Evolutionary conservation across 2,113 vertebrate species (phyloP).

Genomic region (Miniopterus natalensis): DNA sequence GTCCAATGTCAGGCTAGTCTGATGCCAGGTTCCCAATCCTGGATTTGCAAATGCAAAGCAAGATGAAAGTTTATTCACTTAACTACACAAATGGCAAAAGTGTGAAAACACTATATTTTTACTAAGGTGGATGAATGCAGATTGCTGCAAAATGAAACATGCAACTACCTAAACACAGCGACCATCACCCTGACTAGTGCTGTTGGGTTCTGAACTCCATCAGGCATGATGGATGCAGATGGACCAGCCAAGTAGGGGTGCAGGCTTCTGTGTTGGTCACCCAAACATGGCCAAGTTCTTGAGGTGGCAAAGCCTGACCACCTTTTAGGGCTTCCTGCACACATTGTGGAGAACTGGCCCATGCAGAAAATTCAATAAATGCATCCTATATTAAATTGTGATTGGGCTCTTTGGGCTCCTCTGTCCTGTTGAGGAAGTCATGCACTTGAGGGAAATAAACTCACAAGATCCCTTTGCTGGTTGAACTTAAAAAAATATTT

Average conservation of each 20-base stretch:
- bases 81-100: background rate
- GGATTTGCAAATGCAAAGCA: background rate
- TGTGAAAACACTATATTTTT: background rate
- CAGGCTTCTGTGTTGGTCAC: background rate
- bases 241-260: too few species aligned
- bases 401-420: background rate
- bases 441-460: constrained; percentile 21
- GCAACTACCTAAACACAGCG: background rate
- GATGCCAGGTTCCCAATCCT: background rate
- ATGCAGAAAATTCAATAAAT: background rate
- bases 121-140: background rate
- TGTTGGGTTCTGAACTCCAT: background rate
- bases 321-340: rapidly evolving
- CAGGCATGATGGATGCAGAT: rapidly evolving
- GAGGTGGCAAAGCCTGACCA: background rate
- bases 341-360: background rate
- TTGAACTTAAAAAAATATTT: background rate
- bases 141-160: background rate
- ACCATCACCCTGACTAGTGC: background rate
- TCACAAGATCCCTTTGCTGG: background rate
- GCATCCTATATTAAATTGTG: background rate
- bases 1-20: background rate
- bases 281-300: background rate
- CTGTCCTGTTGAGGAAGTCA: background rate
- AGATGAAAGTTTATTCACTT: background rate